Conservation (phyloP, 2,888 invertebrate species). For the Noctua fimbriata region DNA sequence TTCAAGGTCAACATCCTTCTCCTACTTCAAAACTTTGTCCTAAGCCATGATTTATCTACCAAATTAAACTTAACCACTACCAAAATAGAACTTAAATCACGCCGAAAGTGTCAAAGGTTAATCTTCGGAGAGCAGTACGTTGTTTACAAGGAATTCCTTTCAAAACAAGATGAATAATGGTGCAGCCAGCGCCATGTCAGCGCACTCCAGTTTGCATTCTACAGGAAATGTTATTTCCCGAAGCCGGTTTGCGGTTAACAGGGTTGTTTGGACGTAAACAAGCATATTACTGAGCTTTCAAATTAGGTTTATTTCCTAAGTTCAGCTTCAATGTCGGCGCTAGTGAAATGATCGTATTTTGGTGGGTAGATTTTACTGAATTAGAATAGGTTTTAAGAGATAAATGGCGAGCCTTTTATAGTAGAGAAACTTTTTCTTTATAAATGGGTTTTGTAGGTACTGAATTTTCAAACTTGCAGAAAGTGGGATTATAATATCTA, state of each 20-base stretch:
- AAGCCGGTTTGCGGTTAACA: slow-evolving; percentile 19
- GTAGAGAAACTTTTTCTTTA: not conserved
- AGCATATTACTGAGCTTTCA: slow-evolving; percentile 12
- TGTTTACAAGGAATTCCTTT: slow-evolving; percentile 33
- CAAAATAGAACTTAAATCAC: slow-evolving; percentile 24
- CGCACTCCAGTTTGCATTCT: slow-evolving; percentile 31
- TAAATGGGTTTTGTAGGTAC: not conserved
- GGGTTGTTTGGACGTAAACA: slow-evolving; percentile 26
- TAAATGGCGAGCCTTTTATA: not conserved
- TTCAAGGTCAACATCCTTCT: slow-evolving; percentile 8
- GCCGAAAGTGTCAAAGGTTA: slow-evolving; percentile 15
- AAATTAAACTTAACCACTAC: not conserved
- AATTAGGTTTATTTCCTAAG: slow-evolving; percentile 21
- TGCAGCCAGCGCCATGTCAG: slow-evolving; percentile 22
- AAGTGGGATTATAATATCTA: not conserved
- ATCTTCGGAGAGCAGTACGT: slow-evolving; percentile 11
- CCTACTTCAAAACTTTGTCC: slow-evolving; percentile 25
- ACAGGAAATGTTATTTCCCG: slow-evolving; percentile 61
- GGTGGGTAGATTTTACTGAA: not conserved
- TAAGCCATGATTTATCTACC: slow-evolving; percentile 2
- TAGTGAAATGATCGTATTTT: not conserved
- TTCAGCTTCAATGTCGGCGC: not conserved
- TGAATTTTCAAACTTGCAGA: not conserved
- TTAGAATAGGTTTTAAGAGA: not conserved
- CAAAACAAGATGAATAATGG: slow-evolving; percentile 50